Base-by-base conservation (phyloP, 2,888 invertebrate genomes). In the Empis livida region DNA sequence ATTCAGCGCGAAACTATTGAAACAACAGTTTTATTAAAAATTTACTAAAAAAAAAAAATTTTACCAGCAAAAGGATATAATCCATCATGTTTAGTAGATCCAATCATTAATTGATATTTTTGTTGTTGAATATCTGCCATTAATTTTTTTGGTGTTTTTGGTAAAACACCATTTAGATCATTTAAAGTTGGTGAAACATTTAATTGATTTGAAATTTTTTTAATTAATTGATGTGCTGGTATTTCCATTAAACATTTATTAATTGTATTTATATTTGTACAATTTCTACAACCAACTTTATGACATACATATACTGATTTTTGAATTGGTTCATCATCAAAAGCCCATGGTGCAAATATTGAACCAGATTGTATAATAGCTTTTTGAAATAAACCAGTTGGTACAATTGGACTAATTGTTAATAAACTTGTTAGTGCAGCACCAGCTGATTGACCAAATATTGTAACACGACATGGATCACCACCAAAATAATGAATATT, bases 391-490 rank as follows among this genome's bases (percentile, higher is more conserved):
- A 73, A 57, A 17, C 50, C 51, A 6, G 43, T 17, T 1, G 52
- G 48, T 10, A 67, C 65, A 27, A 61, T 54, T 11, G 73, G 73
- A 56, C 72, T 73, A 13, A 70, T 50, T 37, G 71, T 48, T 45
- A 75, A 57, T 2, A 70, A 59, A 8, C 71, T 70, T 0, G 71
- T 68, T 1, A 75, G 67, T 5, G 62, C 67, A 1, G 68, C 69
- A 9, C 76, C 76, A 2, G 75, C 73, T 51, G 75, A 75, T 55
- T 77, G 74, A 2, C 76, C 74, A 49, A 73, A 69, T 37, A 76
- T 61, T 2, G 76, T 76, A 1, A 77, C 70, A 38, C 59, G 56
- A 1, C 56, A 50, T 10, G 71, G 65, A 59, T 76, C 69, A 4
- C 77, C 77, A 14, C 75, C 74, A 52, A 77, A 77, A 11, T 56